Evolutionary conservation across 1,140 invertebrate species (phyloP), one percentile per base, ranked within the genome.

Genomic region (Bombus consobrinus): DNA sequence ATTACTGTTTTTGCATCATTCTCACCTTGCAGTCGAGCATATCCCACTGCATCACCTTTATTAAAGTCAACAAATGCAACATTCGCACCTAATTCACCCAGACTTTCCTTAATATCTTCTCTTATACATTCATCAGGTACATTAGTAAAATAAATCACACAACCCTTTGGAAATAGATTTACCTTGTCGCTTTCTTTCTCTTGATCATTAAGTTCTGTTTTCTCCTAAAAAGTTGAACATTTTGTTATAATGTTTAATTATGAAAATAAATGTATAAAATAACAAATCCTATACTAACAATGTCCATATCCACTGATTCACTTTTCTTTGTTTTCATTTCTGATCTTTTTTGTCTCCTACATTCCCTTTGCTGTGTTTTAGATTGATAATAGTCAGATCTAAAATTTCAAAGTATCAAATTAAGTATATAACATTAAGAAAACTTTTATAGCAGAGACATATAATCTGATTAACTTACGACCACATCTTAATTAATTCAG

Each of bases 61-160:
- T 96, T 96, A 92, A 97, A 98, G 90, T 98, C 97, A 83, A 98
- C 96, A 93, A 96, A 98, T 4, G 97, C 97, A 37, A 98, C 96
- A 84, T 96, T 96, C 8, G 95, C 96, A 75, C 96, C 96, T 41
- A 96, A 90, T 90, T 97, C 95, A 34, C 95, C 95, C 28, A 98
- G 95, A 73, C 96, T 96, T 83, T 96, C 96, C 91, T 97, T 97
- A 25, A 98, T 96, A 89, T 97, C 95, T 92, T 98, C 97, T 57
- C 97, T 95, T 4, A 95, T 96, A 34, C 96, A 96, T n/a, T 96
- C 96, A n/a, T 96, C 95, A 8, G 95, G 93, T 34, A 96, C 95
- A 43, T 96, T 96, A 64, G 94, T 96, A 69, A 98, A 96, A 76
- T 97, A 95, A 18, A 98, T 93, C 64, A 98, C 95, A 18, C 97